These are phyloP conservation scores for Coluber constrictor DNA, from an alignment of 2,797 vertebrate genomes.

Conservation along the genomic window DNA sequence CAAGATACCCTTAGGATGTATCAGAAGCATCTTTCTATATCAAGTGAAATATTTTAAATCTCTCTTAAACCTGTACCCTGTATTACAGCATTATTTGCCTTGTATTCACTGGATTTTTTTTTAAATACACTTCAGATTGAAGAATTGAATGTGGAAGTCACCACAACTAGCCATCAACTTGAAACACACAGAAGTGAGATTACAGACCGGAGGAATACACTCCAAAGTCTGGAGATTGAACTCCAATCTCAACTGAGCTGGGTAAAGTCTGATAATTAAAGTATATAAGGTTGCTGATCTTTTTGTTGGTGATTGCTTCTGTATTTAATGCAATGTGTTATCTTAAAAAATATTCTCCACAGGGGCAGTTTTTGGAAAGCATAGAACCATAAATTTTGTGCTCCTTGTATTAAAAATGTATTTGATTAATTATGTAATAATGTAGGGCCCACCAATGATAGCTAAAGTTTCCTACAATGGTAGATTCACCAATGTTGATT, in stretches of 20 bases:
- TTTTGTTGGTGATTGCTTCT: neutral
- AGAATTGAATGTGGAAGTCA: constrained; percentile 59
- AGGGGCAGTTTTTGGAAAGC: neutral
- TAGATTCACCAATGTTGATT: neutral
- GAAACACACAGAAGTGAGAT: constrained; percentile 52
- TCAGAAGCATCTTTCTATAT: neutral
- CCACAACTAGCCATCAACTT: constrained; percentile 43
- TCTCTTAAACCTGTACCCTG: neutral
- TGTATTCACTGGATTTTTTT: neutral
- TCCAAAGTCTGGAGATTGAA: constrained; percentile 66
- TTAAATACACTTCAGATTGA: constrained; percentile 55
- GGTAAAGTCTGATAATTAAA: constrained; percentile 60
- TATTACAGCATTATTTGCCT: neutral
- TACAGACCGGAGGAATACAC: constrained; percentile 44
- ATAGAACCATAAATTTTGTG: neutral
- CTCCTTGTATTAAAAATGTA: neutral
- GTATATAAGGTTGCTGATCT: neutral
- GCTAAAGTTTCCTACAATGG: neutral
- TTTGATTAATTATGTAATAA: neutral
- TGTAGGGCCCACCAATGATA: neutral
- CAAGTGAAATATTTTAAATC: neutral
- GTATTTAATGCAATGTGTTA: neutral
- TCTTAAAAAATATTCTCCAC: neutral
- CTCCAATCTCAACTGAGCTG: constrained; percentile 58
- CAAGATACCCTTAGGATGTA: neutral